phyloP scores from a whole-genome alignment of 2,797 vertebrate genomes.

The Myotis pilosus region DNA sequence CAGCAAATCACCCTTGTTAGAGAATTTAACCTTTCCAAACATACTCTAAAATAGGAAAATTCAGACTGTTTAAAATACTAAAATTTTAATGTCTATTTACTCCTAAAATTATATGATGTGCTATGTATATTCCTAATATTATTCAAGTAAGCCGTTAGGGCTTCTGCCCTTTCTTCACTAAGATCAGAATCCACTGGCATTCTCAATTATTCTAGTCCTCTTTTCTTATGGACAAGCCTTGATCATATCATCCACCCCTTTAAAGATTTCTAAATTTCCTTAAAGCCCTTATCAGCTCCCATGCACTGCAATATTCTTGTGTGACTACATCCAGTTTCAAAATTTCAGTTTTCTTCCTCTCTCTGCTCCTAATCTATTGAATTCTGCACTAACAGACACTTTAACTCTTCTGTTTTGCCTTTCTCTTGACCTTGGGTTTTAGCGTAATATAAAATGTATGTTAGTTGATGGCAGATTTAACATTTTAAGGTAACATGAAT shows the following conservation, averaged over 20 bases:
- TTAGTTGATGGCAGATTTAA: conserved; percentile 15
- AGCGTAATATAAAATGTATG: conserved; percentile 4
- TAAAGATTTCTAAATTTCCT: conserved; percentile 67
- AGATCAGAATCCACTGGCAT: conserved; percentile 15
- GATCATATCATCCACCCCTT: conserved; percentile 56
- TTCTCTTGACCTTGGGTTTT: conserved; percentile 55
- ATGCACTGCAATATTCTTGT: conserved; percentile 41
- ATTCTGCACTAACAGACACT: conserved; percentile 46
- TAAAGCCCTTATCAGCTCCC: conserved; percentile 59
- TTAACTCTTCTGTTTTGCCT: background rate
- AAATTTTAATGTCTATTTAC: background rate
- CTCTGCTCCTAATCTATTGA: conserved; percentile 37
- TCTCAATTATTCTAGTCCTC: conserved; percentile 54
- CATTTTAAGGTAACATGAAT: background rate
- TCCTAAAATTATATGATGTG: background rate
- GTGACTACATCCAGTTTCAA: conserved; percentile 42
- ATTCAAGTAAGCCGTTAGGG: conserved; percentile 26
- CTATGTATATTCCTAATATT: conserved; percentile 15
- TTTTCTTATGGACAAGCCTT: conserved; percentile 58
- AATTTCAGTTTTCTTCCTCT: conserved; percentile 36
- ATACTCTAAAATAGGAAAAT: background rate
- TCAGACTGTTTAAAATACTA: background rate
- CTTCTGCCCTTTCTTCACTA: background rate
- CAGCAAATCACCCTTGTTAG: background rate
- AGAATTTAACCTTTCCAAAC: background rate